Evolutionary conservation across 2,888 invertebrate species (phyloP).

Genomic region (Dysmachus trigonus): DNA sequence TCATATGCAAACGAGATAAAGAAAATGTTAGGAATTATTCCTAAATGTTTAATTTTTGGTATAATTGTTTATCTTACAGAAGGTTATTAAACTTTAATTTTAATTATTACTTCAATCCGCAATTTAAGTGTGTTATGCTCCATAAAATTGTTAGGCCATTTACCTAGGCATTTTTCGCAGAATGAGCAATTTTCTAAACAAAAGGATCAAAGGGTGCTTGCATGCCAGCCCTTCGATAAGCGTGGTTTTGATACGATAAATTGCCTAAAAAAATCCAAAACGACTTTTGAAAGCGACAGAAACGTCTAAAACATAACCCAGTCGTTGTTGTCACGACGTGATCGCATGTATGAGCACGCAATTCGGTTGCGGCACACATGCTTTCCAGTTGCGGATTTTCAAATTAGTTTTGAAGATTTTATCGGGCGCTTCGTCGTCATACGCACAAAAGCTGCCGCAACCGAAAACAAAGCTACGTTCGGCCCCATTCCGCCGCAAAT

Average conservation of each 20-base stretch:
- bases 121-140: not conserved
- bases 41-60: too few species aligned
- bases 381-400: not conserved
- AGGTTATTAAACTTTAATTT: too few species aligned
- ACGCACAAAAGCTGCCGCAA: slow-evolving; percentile 31
- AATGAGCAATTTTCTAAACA: not conserved
- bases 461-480: not conserved
- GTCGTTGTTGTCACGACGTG: not conserved
- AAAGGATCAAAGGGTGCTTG: not conserved
- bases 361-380: slow-evolving; percentile 3
- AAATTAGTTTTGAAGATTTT: slow-evolving; percentile 34
- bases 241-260: not conserved
- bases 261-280: not conserved
- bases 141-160: not conserved
- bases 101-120: too few species aligned
- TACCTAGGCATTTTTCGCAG: not conserved
- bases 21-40: too few species aligned
- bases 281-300: not conserved
- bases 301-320: not conserved
- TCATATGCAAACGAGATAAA: too few species aligned
- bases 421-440: slow-evolving; percentile 16
- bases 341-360: not conserved
- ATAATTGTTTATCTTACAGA: too few species aligned
- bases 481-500: not conserved
- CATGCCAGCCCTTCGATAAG: not conserved